Percentiles rank a stretch among this genome's conserved stretches.
These are phyloP conservation scores for Agrotis exclamationis DNA, from an alignment of 2,888 invertebrate genomes.

Conservation along the genomic window DNA sequence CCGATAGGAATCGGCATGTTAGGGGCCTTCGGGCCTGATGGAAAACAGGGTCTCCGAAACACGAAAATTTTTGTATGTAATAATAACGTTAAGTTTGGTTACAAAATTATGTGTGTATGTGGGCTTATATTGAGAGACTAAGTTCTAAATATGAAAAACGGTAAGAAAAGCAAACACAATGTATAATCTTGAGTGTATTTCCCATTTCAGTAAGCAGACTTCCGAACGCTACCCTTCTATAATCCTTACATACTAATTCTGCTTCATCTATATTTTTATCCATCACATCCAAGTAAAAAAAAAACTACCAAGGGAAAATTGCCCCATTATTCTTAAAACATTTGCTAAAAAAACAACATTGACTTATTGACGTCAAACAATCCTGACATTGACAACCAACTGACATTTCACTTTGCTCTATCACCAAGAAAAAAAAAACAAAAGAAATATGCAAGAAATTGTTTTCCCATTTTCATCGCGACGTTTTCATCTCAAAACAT, in stretches of 20 bases:
- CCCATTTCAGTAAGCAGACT: not conserved
- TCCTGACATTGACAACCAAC: constrained; percentile 46
- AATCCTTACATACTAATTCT: not conserved
- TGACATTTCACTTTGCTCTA: constrained; percentile 20
- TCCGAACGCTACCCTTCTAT: no score
- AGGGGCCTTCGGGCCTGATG: no score
- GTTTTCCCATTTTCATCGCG: constrained; percentile 6
- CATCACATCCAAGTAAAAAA: not conserved
- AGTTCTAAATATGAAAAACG: no score
- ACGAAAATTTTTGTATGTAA: no score
- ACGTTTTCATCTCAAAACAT: constrained; percentile 50
- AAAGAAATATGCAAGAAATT: constrained; percentile 15
- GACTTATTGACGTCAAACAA: constrained; percentile 37
- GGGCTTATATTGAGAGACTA: no score
- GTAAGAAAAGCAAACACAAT: not conserved
- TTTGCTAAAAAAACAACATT: constrained; percentile 2
- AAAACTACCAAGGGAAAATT: not conserved
- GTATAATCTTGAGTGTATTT: not conserved
- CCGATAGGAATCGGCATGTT: no score
- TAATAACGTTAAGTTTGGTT: no score
- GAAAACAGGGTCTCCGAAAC: no score
- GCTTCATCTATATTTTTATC: not conserved
- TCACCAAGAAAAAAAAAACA: constrained; percentile 14
- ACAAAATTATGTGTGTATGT: no score
- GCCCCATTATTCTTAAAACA: not conserved